phyloP scores from a whole-genome alignment of 2,113 vertebrate genomes.

The Clarias macrocephalus region DNA sequence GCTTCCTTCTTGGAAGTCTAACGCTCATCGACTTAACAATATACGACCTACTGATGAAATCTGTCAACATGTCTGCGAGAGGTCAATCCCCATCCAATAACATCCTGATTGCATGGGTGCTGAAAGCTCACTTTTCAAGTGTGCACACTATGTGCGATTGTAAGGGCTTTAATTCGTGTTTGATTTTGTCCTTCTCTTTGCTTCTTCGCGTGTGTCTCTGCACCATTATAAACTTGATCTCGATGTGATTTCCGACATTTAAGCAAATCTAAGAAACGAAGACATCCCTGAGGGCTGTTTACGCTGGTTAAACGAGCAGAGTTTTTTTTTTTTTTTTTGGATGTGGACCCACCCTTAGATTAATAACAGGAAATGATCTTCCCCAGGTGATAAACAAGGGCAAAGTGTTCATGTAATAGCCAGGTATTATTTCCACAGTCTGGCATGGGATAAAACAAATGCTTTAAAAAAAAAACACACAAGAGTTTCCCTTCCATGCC shows the following conservation, averaged over 20 bases:
- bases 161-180: not conserved
- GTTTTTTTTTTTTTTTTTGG: not conserved
- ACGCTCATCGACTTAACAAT: constrained; percentile 13
- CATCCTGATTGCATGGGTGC: constrained; percentile 30
- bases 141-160: not conserved
- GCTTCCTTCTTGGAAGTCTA: constrained; percentile 21
- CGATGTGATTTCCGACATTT: constrained; percentile 5
- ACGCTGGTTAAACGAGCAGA: not conserved
- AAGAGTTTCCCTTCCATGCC: not conserved
- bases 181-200: not conserved
- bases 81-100: constrained; percentile 46
- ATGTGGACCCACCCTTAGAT: constrained; percentile 16
- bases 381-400: constrained; percentile 26
- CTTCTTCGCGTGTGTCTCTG: not conserved
- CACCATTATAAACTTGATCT: not conserved
- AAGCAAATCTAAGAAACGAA: not conserved
- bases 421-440: constrained; percentile 31
- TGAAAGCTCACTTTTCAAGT: constrained; percentile 29
- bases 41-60: constrained; percentile 28
- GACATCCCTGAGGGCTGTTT: not conserved
- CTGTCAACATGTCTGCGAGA: constrained; percentile 22
- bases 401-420: constrained; percentile 22
- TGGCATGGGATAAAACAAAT: constrained; percentile 25
- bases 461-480: not conserved
- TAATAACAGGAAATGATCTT: constrained; percentile 24